These are phyloP conservation scores for Sebastes diaconus DNA, from an alignment of 2,797 vertebrate species.

Conservation along the genomic window DNA sequence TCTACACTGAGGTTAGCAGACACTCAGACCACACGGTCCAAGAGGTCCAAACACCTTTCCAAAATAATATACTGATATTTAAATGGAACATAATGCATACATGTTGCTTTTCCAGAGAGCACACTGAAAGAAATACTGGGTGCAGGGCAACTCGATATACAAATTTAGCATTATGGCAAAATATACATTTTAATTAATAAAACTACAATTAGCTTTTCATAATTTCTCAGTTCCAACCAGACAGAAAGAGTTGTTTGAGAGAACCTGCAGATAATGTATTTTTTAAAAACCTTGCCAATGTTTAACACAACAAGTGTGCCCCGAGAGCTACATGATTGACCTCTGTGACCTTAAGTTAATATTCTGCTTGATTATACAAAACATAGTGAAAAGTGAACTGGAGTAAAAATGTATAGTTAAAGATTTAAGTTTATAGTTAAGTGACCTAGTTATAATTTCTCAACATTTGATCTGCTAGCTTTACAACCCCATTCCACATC, in stretches of 20 bases:
- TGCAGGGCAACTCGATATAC: not conserved
- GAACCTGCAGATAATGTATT: not conserved
- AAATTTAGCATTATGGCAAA: not conserved
- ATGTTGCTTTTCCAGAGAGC: not conserved
- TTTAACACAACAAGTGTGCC: no score
- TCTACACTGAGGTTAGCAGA: not conserved
- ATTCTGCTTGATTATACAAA: not conserved
- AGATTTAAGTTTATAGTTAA: not conserved
- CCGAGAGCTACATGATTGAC: not conserved
- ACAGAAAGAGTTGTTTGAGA: not conserved
- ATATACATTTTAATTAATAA: not conserved
- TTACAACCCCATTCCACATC: not conserved
- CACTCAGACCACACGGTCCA: not conserved
- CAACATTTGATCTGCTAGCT: not conserved
- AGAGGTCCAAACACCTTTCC: not conserved
- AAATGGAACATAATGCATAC: not conserved
- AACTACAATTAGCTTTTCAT: not conserved
- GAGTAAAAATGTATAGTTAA: not conserved
- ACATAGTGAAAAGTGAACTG: not conserved
- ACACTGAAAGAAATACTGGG: not conserved
- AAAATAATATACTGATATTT: not conserved
- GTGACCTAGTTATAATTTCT: not conserved
- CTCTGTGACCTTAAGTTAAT: constrained; percentile 21
- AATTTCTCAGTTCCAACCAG: not conserved
- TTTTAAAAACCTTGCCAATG: not conserved